Base-by-base conservation (phyloP, 2,888 invertebrate genomes). In the Thumatha senex region DNA sequence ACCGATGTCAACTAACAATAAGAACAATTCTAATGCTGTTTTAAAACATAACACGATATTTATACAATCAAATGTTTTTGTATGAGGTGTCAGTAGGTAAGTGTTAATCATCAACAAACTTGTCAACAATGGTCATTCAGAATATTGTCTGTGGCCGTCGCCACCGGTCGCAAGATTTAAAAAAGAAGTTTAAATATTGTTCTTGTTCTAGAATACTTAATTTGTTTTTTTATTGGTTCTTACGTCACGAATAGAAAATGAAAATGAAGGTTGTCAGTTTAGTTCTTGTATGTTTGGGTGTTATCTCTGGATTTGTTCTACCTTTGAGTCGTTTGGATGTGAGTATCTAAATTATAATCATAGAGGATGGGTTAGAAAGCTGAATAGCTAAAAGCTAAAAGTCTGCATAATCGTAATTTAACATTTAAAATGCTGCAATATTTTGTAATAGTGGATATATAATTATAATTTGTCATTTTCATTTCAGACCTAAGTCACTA, bases 201-300 rank as follows among this genome's bases (percentile, higher is more conserved):
- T 11, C 4, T n/a, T n/a, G n/a, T n/a, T n/a, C n/a, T n/a, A n/a
- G 38, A 45, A 5, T 12, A 10, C 34, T n/a, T n/a, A 29, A 50
- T 24, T 54, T 41, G 59, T 54, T 35, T 43, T 50, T 50, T 15
- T n/a, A n/a, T 43, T 40, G 56, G 29, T 14, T 58, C 15, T 54
- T 48, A 48, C 46, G 39, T 57, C 39, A 51, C 44, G 43, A 48
- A 44, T 55, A 60, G 40, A 68, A 71, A 77, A 86, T 86, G 85
- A 80, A 70, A 74, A 79, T 73, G 71, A 67, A 56, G 58, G 67
- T 73, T 70, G 64, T 73, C 75, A 67, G 76, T 74, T 72, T 79
- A 76, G 71, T 84, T 75, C 60, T 66, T 58, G 69, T 80, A 63
- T 74, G 69, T 78, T 72, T 82, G 67, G 72, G 72, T 68, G 59